Evolutionary conservation across 2,888 invertebrate species (phyloP), one percentile per base, ranked within the genome.

Genomic region (Oscheius myriophilus): DNA sequence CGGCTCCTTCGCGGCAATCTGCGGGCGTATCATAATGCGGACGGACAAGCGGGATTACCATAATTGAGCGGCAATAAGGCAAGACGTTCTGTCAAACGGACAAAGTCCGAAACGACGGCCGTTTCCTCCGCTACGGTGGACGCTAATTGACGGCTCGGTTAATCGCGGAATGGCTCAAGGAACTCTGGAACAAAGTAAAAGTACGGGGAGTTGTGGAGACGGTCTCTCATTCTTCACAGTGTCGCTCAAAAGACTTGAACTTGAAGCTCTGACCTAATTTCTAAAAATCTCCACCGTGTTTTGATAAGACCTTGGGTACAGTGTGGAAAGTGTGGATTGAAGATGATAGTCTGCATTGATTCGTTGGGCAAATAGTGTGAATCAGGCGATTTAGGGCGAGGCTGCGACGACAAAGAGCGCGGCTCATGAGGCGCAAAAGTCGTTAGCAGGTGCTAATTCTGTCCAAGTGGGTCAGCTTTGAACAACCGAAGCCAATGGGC

Each of bases 371-470:
- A 61, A 61, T 49, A 61, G 42, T 25, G 42, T 61, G 61, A 61
- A 61, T 61, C 61, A 61, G 61, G 49, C 57, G 57, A 57, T 57
- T 39, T 41, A 25, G 57, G 33, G 57, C 41, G 33, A 39, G 54
- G 21, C 58, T n/a, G 58, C 16, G 45, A 59, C 46, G 21, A 61
- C 61, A 61, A 61, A 58, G 39, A 46, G 49, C 9, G 46, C 45
- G 61, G 61, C 61, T 61, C 61, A 61, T 61, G 26, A 49, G 61
- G 61, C 61, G 26, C 61, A 61, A 61, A 61, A 61, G 61, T 61
- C 61, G 61, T 61, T 61, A 61, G 61, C 26, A 61, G 61, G 61
- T 61, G 61, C 61, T 61, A 61, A 61, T 61, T 59, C 61, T 61
- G 12, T 16, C n/a, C 18, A 61, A 61, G 26, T 61, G 49, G 61